These are phyloP conservation scores for Ascaphus truei DNA, from an alignment of 2,113 vertebrate species.

Conservation along the genomic window DNA sequence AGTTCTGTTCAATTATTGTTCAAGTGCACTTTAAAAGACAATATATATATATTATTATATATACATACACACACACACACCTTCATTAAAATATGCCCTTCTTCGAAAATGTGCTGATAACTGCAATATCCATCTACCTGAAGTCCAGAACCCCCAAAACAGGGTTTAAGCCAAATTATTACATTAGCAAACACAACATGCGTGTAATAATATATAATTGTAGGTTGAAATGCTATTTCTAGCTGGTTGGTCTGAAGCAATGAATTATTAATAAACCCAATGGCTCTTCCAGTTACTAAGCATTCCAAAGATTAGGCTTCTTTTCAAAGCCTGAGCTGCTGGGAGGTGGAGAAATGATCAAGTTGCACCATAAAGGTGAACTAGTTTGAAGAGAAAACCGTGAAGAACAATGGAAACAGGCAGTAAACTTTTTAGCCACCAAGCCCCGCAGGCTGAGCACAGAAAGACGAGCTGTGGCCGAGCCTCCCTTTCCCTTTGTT, in stretches of 20 bases:
- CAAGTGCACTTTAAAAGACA: not conserved
- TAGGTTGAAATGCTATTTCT: not conserved
- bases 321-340: not conserved
- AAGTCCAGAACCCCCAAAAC: too few species aligned
- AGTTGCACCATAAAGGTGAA: constrained; percentile 20
- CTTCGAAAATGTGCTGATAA: not conserved
- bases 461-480: not conserved
- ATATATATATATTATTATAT: too few species aligned
- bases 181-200: too few species aligned
- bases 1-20: too few species aligned
- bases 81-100: not conserved
- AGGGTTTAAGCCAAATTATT: too few species aligned
- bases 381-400: not conserved
- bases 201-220: too few species aligned
- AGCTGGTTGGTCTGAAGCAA: not conserved
- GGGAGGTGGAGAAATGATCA: constrained; percentile 24
- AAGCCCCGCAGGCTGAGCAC: not conserved
- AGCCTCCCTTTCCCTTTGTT: constrained; percentile 6
- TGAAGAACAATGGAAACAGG: not conserved
- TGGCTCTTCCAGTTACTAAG: not conserved
- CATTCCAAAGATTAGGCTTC: constrained; percentile 1
- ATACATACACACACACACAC: too few species aligned
- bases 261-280: constrained; percentile 16
- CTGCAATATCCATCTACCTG: not conserved
- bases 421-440: not conserved